A percentile compares a stretch with the other conserved stretches of the same genome.
phyloP scores from a whole-genome alignment of 1,140 invertebrate species.

The Caenorhabditis remanei region DNA sequence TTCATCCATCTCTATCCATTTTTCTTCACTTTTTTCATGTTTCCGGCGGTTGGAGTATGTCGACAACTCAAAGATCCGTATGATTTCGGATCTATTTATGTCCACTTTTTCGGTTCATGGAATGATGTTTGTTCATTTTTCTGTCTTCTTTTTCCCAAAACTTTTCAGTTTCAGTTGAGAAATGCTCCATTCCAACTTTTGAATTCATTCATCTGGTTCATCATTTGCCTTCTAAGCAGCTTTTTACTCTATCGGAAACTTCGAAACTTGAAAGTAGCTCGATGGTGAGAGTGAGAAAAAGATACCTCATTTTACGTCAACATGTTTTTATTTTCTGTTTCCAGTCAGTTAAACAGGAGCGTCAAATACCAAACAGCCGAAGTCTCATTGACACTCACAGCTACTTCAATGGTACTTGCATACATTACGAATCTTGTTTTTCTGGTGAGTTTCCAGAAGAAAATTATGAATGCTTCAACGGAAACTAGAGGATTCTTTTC shows the following conservation, averaged over 20 bases:
- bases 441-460: neutral
- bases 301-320: neutral
- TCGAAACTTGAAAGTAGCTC: neutral
- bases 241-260: neutral
- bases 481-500: neutral
- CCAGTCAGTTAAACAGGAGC: neutral
- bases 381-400: neutral
- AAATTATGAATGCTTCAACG: neutral
- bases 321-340: neutral
- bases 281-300: neutral
- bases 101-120: neutral
- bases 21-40: neutral
- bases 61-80: neutral
- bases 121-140: neutral
- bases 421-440: conserved; percentile 13
- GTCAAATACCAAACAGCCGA: neutral
- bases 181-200: neutral
- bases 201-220: neutral
- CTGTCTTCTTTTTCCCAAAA: neutral
- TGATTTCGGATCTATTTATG: neutral
- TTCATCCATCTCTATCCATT: neutral
- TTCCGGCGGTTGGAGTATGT: neutral
- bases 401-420: neutral
- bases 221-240: neutral
- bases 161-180: neutral